Base-by-base conservation (phyloP, 1,140 invertebrate genomes). In the Drosophila tani region DNA sequence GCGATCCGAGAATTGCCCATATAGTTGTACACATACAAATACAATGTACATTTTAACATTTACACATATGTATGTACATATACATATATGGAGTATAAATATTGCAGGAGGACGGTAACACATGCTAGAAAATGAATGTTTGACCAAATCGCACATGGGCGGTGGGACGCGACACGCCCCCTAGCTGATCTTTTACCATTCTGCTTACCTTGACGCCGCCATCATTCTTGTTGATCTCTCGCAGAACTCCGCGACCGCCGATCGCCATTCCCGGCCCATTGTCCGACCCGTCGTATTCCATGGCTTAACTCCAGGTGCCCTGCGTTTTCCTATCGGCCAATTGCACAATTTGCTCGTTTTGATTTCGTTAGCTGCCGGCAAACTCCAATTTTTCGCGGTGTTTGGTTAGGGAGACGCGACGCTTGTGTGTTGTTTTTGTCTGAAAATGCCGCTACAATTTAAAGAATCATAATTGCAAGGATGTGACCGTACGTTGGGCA, bases 381-480 rank as follows among this genome's bases (percentile, higher is more conserved):
- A 50, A 57, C 11, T 49, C 29, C 7, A 43, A 35, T 38, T 43
- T 71, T 21, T 15, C 11, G 29, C 24, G 5, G 19, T 29, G 32
- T 24, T 27, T 6, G 29, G n/a, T 38, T 49, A 55, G 3, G 14
- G 9, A 38, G 67, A 71, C 66, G 51, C 67, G 12, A 41, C 17
- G 24, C 14, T 15, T n/a, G 3, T 24, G 5, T 29, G 38, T 46
- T 70, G 19, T 32, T 70, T 71, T 58, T 70, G 29, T 50, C 11
- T 7, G 40, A 84, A 84, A 85, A 82, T 81, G 82, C 82, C 82
- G 82, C 82, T 85, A 74, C 62, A 70, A 85, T 85, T 84, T 84
- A 19, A 84, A 84, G 81, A 69, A 58, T 55, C 24, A 65, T 32
- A 60, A 24, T 19, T 32, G 24, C 4, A 12, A 40, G 1, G 19